A percentile compares a stretch with the other conserved stretches of the same genome.
Evolutionary conservation across 2,888 invertebrate genomes (phyloP).

Genomic region (Xiphydria camelus): DNA sequence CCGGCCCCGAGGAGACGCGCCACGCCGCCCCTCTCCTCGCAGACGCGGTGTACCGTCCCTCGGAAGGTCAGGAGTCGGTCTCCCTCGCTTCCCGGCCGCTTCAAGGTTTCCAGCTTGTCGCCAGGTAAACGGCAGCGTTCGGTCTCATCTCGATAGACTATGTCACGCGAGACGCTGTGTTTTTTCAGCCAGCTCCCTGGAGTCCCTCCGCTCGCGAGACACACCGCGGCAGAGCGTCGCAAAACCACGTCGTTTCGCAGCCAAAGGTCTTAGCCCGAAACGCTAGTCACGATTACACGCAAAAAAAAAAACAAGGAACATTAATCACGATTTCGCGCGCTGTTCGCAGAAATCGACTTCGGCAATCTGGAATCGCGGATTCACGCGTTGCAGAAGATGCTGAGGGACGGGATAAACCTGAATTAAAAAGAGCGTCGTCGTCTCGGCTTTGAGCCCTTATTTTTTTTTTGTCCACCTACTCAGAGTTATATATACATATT

Average conservation of each 20-base stretch:
- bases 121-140: too few species aligned
- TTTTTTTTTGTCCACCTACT: too few species aligned
- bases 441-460: slow-evolving; percentile 9
- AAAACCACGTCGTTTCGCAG: slow-evolving; percentile 23
- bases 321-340: slow-evolving; percentile 13
- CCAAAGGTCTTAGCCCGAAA: slow-evolving; percentile 29
- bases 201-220: slow-evolving; percentile 28
- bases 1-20: slow-evolving; percentile 25
- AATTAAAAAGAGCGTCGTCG: slow-evolving; percentile 25
- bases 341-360: slow-evolving; percentile 47
- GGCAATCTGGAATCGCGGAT: slow-evolving; percentile 56
- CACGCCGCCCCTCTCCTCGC: slow-evolving; percentile 24
- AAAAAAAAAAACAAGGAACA: too few species aligned
- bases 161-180: too few species aligned
- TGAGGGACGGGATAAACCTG: slow-evolving; percentile 47
- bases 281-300: too few species aligned
- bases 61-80: slow-evolving; percentile 37
- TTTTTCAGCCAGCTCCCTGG: slow-evolving; percentile 33
- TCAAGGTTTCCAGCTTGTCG: slow-evolving; percentile 34
- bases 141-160: too few species aligned
- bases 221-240: slow-evolving; percentile 27
- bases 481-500: too few species aligned
- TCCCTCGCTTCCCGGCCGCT: slow-evolving; percentile 31
- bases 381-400: slow-evolving; percentile 52
- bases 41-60: slow-evolving; percentile 21